These are phyloP conservation scores for Recurvirostra avosetta DNA, from an alignment of 2,113 vertebrate species.

Conservation along the genomic window DNA sequence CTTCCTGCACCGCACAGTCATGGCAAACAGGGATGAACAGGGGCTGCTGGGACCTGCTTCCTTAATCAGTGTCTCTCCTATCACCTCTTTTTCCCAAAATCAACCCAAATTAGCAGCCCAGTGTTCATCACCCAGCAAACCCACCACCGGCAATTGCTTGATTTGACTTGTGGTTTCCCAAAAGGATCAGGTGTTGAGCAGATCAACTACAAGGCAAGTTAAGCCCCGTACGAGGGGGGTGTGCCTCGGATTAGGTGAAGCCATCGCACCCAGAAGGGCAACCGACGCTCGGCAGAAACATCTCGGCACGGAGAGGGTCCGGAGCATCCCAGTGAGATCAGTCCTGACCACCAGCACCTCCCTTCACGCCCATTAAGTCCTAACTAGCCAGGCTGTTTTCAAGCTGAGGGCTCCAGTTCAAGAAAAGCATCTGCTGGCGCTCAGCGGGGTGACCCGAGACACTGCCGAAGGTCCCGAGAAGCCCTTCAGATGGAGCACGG, in stretches of 20 bases:
- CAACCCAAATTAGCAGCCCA: background rate
- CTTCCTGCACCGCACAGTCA: background rate
- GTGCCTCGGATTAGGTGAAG: background rate
- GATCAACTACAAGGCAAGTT: background rate
- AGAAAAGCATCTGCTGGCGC: background rate
- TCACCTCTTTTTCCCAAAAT: background rate
- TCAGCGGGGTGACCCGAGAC: accelerated
- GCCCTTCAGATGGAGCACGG: background rate
- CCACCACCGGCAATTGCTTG: background rate
- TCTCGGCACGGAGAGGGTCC: background rate
- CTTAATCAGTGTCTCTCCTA: background rate
- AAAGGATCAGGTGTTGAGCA: background rate
- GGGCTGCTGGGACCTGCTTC: background rate
- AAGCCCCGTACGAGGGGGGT: background rate
- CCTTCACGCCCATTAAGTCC: background rate
- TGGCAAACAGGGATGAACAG: background rate
- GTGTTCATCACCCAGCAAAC: background rate
- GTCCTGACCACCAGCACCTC: background rate
- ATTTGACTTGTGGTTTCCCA: background rate
- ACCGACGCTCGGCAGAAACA: background rate
- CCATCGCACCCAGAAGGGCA: background rate
- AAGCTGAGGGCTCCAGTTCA: background rate
- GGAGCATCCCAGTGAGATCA: background rate
- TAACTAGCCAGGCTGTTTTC: background rate
- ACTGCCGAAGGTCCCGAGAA: background rate